Base-by-base conservation (phyloP, 2,888 invertebrate genomes). In the Tenthredo mesomela region DNA sequence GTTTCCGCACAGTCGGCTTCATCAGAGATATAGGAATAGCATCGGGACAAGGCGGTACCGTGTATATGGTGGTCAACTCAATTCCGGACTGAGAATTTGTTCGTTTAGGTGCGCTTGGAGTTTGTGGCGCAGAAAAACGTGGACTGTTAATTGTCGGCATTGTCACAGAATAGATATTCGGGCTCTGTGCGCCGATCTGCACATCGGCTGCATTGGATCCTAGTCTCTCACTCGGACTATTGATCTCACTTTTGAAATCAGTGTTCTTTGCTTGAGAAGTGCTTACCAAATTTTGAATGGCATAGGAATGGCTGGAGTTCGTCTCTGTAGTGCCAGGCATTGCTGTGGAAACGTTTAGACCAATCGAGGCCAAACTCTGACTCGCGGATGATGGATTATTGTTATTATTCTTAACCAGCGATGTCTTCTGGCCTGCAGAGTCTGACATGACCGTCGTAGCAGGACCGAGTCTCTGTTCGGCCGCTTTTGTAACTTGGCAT, bases 21-120 rank as follows among this genome's bases (percentile, higher is more conserved):
- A 92, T 92, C 65, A 92, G 84, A 0, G 93, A 92, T 47, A 93
- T 92, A 0, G 93, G 93, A 84, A 93, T 93, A 2, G 93, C 93
- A 67, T 92, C 93, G 1, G 93, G 93, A 84, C 93, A 93, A 2
- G 93, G 93, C 1, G 93, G 93, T 5, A 92, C 90, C 1, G 92
- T 87, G 33, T 91, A 91, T 12, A 89, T 85, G 18, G 87, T 58
- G n/a, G 80, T 75, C 43, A 75, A 61, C 61, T 85, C 85, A 29
- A 83, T 40, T 6, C 75, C 75, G 12, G 50, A 37, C 12, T 85
- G 77, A 25, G 84, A 58, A 25, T 54, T 71, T n/a, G 58, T 40
- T 70, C 70, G 80, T 54, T 82, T 85, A 2, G 78, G 7, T 1
- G 40, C 54, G 40, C 9, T 71, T 7, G 47, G 29, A 25, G 70